Percentiles rank a stretch among this genome's conserved stretches.
Conservation (phyloP, 2,113 vertebrate species). For the Mixornis gularis region DNA sequence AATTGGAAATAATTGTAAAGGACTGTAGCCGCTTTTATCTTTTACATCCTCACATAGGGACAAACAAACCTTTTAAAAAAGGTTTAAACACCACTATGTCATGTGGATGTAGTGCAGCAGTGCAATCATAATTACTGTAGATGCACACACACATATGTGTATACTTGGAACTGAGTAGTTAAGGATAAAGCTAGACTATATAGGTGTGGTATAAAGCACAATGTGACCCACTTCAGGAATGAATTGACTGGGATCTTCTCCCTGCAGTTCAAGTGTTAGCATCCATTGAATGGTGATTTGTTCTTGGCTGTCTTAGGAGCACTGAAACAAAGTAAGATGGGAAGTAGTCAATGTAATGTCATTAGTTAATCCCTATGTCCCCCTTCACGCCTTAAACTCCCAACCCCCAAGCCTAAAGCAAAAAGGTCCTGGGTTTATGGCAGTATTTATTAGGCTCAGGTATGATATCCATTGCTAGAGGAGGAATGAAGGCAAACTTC, state of each 20-base stretch:
- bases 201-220: background rate
- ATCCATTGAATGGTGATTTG: background rate
- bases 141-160: fast-evolving
- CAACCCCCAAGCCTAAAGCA: background rate
- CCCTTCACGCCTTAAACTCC: background rate
- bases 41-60: background rate
- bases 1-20: conserved; percentile 17
- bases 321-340: background rate
- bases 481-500: background rate
- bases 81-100: fast-evolving
- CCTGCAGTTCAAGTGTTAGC: background rate
- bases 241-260: background rate
- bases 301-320: background rate
- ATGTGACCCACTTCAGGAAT: background rate
- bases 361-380: background rate
- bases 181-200: background rate
- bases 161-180: background rate
- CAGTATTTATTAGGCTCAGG: background rate
- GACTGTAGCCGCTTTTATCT: background rate
- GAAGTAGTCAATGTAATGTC: background rate
- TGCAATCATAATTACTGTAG: background rate
- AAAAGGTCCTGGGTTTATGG: background rate
- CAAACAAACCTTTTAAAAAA: background rate
- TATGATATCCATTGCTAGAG: background rate
- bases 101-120: background rate